phyloP scores from a whole-genome alignment of 2,797 vertebrate genomes.

The Triplophysa bombifrons region DNA sequence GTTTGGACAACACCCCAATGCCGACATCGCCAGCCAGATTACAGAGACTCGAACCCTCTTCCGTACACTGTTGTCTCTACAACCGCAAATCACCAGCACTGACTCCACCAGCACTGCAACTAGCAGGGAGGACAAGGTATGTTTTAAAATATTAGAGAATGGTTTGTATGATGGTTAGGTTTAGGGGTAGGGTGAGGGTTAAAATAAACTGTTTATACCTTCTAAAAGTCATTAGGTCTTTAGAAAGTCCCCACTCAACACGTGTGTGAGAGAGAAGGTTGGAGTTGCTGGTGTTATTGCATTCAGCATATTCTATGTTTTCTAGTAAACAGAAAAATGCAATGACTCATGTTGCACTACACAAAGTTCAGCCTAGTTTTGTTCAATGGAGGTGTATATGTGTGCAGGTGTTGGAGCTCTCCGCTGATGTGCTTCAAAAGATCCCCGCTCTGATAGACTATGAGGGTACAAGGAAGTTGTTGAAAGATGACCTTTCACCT shows the following conservation, averaged over 20 bases:
- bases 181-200: too few relatives aligned
- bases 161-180: too few relatives aligned
- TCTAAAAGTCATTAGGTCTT: too few relatives aligned
- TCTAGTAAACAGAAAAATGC: neutral
- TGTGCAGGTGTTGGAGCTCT: slow-evolving; percentile 83
- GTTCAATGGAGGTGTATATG: slow-evolving; percentile 10
- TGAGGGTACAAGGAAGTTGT: slow-evolving; percentile 70
- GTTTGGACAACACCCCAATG: slow-evolving; percentile 89
- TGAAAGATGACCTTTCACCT: slow-evolving; percentile 79
- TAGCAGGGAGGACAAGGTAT: slow-evolving; percentile 83
- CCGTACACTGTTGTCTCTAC: slow-evolving; percentile 86
- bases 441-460: slow-evolving; percentile 81
- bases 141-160: neutral
- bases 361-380: neutral
- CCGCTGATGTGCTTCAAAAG: slow-evolving; percentile 78
- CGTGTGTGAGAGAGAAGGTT: too few relatives aligned
- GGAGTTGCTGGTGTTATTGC: neutral
- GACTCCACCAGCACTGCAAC: slow-evolving; percentile 60
- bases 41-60: slow-evolving; percentile 83
- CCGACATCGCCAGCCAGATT: slow-evolving; percentile 87
- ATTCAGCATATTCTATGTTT: neutral
- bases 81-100: slow-evolving; percentile 79
- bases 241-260: too few relatives aligned
- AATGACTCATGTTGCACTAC: neutral
- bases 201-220: too few relatives aligned